These are phyloP conservation scores for Suncus etruscus DNA, from an alignment of 2,113 vertebrate species.

Conservation along the genomic window DNA sequence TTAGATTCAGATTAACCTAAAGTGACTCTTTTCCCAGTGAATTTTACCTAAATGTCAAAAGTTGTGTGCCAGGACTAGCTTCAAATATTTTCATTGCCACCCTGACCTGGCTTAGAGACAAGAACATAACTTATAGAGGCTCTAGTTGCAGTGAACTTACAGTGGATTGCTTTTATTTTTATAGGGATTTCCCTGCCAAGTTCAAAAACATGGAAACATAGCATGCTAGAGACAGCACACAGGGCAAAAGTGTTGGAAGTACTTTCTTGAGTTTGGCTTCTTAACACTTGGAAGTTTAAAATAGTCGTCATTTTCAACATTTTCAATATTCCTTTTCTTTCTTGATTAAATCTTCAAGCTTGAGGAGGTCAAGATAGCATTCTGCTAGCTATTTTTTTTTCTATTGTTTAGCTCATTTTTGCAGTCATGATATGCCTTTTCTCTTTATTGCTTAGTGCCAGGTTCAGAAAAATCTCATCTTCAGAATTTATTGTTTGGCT, in stretches of 20 bases:
- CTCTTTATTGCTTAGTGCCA: neutral
- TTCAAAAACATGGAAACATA: slow-evolving; percentile 80
- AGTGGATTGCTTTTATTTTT: slow-evolving; percentile 81
- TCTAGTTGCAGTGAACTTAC: slow-evolving; percentile 69
- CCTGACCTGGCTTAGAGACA: slow-evolving; percentile 81
- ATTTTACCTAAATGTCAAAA: slow-evolving; percentile 82
- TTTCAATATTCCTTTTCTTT: neutral
- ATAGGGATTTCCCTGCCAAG: slow-evolving; percentile 80
- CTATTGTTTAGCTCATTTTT: neutral
- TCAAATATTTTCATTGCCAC: slow-evolving; percentile 81
- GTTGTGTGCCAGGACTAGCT: slow-evolving; percentile 74
- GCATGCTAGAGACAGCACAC: slow-evolving; percentile 34
- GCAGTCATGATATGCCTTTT: neutral
- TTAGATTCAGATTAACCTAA: slow-evolving; percentile 81
- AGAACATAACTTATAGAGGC: slow-evolving; percentile 81
- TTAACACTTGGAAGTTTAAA: slow-evolving; percentile 50
- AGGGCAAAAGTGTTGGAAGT: slow-evolving; percentile 1
- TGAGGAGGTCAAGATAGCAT: neutral
- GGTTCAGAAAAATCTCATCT: neutral
- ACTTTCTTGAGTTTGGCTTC: slow-evolving; percentile 9
- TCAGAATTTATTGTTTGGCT: neutral
- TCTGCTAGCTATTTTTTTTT: neutral
- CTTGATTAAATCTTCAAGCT: neutral
- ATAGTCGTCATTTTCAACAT: slow-evolving; percentile 2
- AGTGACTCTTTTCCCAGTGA: slow-evolving; percentile 68